phyloP scores from a whole-genome alignment of 1,140 invertebrate genomes.

The Trachymyrmex septentrionalis region DNA sequence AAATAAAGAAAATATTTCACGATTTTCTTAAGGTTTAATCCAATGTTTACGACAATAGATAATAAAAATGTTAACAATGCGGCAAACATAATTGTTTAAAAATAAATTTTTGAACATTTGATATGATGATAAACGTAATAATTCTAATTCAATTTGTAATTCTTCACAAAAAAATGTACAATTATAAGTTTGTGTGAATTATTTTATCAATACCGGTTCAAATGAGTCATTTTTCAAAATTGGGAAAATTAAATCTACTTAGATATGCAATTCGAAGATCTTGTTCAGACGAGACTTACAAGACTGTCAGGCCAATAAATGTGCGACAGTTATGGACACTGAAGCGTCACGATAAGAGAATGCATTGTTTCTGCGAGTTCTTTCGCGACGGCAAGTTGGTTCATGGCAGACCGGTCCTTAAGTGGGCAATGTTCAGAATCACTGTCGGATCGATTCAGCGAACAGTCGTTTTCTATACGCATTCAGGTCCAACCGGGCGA shows the following conservation, averaged over 20 bases:
- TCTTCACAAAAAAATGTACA: background rate
- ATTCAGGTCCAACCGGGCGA: slow-evolving; percentile 16
- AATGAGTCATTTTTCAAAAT: background rate
- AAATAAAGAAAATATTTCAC: background rate
- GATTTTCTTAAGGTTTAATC: background rate
- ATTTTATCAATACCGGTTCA: background rate
- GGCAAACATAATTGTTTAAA: background rate
- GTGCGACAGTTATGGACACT: slow-evolving; percentile 41
- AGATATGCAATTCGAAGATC: background rate
- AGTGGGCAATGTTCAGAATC: slow-evolving; percentile 11
- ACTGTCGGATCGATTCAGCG: slow-evolving; percentile 40
- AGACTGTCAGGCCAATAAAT: background rate
- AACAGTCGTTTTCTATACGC: slow-evolving; percentile 14
- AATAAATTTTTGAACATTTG: background rate
- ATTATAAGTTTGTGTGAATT: background rate
- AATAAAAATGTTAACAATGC: background rate
- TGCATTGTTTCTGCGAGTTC: slow-evolving; percentile 32
- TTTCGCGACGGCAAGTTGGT: slow-evolving; percentile 8
- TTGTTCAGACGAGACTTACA: background rate
- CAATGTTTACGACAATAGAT: background rate
- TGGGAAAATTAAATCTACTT: background rate
- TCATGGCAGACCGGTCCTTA: background rate
- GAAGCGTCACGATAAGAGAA: slow-evolving; percentile 36
- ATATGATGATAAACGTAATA: background rate
- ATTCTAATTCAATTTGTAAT: background rate